Conservation (phyloP, 2,888 invertebrate species). For the Rotaria macrura region DNA sequence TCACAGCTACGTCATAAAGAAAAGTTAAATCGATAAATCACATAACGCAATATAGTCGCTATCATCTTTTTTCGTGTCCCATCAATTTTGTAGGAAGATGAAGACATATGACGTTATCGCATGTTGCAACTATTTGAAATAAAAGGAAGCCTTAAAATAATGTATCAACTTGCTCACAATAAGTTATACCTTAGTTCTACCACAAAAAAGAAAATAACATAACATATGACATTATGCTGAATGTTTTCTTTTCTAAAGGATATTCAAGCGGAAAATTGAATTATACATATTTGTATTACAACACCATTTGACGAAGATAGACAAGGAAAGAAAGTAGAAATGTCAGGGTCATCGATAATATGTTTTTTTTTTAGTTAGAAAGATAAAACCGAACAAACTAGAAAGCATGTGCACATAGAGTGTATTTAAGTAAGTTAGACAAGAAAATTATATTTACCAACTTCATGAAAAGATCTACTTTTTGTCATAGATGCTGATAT, state of each 20-base stretch:
- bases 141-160: neutral
- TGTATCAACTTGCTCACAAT: neutral
- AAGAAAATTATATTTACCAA: neutral
- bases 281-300: neutral
- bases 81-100: neutral
- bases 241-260: neutral
- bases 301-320: neutral
- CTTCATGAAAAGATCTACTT: neutral
- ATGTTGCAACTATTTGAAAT: neutral
- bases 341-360: neutral
- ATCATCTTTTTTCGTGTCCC: neutral
- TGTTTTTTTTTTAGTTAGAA: neutral
- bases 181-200: neutral
- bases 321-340: neutral
- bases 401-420: neutral
- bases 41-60: neutral
- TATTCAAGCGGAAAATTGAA: neutral
- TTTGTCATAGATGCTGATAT: neutral
- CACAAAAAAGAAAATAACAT: neutral
- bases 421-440: neutral
- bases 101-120: neutral
- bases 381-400: neutral
- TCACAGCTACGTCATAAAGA: neutral
- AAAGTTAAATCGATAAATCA: constrained; percentile 4
- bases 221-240: neutral